These are phyloP conservation scores for Xiphophorus couchianus DNA, from an alignment of 2,113 vertebrate species.

Conservation along the genomic window DNA sequence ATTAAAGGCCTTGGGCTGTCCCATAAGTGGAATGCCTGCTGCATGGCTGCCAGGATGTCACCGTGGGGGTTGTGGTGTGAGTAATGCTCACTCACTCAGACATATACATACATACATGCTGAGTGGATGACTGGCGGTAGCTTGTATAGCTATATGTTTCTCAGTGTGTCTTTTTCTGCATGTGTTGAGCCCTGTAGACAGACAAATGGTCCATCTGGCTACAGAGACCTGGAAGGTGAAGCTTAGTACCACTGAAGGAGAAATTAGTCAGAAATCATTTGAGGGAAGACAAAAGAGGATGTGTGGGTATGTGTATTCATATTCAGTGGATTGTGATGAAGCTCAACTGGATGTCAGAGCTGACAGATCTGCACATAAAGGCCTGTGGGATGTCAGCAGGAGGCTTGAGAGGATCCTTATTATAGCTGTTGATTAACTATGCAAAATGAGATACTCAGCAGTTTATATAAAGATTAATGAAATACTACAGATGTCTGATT, in stretches of 20 bases:
- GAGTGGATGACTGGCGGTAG: slow-evolving; percentile 11
- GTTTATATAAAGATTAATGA: too few relatives aligned
- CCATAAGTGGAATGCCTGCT: slow-evolving; percentile 83
- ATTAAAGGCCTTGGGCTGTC: slow-evolving; percentile 84
- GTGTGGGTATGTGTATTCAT: background rate
- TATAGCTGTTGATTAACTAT: too few relatives aligned
- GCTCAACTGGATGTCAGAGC: background rate
- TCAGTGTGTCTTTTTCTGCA: slow-evolving; percentile 21
- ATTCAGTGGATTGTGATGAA: background rate
- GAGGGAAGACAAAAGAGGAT: slow-evolving; percentile 57
- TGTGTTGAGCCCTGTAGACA: slow-evolving; percentile 24
- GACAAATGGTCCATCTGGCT: slow-evolving; percentile 37
- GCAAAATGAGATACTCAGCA: background rate
- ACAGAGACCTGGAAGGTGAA: slow-evolving; percentile 76
- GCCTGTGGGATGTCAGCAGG: background rate
- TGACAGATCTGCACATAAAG: background rate
- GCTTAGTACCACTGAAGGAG: slow-evolving; percentile 74
- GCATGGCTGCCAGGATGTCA: slow-evolving; percentile 70
- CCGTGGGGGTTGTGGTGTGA: slow-evolving; percentile 29
- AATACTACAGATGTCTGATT: background rate
- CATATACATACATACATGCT: slow-evolving; percentile 14
- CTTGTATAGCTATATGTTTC: slow-evolving; percentile 28
- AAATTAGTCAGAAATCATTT: slow-evolving; percentile 74
- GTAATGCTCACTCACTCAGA: slow-evolving; percentile 8
- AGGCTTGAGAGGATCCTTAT: background rate